A percentile compares a stretch with the other conserved stretches of the same genome.
phyloP scores from a whole-genome alignment of 2,888 invertebrate genomes.

The Laspeyria flexula region DNA sequence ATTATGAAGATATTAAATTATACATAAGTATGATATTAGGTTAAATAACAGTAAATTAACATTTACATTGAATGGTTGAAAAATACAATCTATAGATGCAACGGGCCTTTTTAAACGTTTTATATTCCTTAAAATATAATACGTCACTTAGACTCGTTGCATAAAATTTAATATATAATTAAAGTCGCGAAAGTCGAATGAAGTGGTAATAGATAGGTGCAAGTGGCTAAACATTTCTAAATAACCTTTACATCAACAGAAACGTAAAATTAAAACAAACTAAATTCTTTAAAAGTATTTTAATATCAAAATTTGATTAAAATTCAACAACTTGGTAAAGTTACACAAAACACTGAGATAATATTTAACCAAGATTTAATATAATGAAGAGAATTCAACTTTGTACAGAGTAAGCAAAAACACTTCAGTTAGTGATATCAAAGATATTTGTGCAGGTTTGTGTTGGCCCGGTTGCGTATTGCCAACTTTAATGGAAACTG shows the following conservation, averaged over 20 bases:
- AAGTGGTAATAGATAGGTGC: no score
- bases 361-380: constrained; percentile 51
- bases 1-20: no score
- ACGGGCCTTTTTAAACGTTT: no score
- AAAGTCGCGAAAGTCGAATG: no score
- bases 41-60: no score
- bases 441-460: constrained; percentile 50
- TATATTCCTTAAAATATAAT: no score
- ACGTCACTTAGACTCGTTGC: no score
- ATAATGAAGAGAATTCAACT: constrained; percentile 48
- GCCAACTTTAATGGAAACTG: constrained; percentile 1
- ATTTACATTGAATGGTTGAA: no score
- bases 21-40: no score
- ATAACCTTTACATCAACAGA: neutral
- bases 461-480: neutral
- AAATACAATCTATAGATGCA: no score
- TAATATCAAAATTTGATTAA: constrained; percentile 26
- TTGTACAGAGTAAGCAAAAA: constrained; percentile 50
- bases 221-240: neutral
- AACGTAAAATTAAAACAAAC: constrained; percentile 14
- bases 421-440: constrained; percentile 48
- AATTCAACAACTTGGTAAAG: constrained; percentile 33
- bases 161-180: no score
- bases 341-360: constrained; percentile 46
- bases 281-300: constrained; percentile 25